These are phyloP conservation scores for Sparidentex hasta DNA, from an alignment of 2,797 vertebrate species.

Conservation along the genomic window DNA sequence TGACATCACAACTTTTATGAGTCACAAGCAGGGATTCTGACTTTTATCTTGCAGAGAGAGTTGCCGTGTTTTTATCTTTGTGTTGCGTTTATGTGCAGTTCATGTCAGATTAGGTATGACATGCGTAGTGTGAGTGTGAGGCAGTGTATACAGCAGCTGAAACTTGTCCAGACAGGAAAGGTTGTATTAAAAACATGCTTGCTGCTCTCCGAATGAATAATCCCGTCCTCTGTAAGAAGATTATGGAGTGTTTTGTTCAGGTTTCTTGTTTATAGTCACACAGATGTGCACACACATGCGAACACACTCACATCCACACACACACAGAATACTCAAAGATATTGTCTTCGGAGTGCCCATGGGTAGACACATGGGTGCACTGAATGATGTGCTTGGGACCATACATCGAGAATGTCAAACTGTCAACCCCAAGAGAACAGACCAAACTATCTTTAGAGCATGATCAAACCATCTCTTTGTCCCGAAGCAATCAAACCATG, in stretches of 20 bases:
- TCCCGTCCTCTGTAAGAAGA: slow-evolving; percentile 52
- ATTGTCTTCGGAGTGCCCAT: background rate
- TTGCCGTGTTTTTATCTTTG: background rate
- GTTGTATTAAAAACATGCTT: slow-evolving; percentile 46
- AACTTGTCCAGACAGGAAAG: slow-evolving; percentile 21
- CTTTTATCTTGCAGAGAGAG: background rate
- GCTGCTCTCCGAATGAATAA: slow-evolving; percentile 50
- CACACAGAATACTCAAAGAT: background rate
- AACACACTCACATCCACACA: background rate
- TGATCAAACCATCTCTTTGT: no score
- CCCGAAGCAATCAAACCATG: no score
- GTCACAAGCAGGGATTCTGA: background rate
- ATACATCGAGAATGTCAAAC: no score
- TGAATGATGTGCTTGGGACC: background rate
- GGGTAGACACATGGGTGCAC: slow-evolving; percentile 1
- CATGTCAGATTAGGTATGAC: background rate
- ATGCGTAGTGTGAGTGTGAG: background rate
- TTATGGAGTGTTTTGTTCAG: slow-evolving; percentile 53
- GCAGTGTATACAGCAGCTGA: background rate
- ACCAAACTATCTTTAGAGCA: no score
- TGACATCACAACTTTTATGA: background rate
- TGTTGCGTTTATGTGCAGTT: background rate
- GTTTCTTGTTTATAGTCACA: slow-evolving; percentile 53
- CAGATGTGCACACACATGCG: slow-evolving; percentile 28
- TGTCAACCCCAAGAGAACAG: no score